phyloP scores from a whole-genome alignment of 2,888 invertebrate species.

The Megastigmus dorsalis region DNA sequence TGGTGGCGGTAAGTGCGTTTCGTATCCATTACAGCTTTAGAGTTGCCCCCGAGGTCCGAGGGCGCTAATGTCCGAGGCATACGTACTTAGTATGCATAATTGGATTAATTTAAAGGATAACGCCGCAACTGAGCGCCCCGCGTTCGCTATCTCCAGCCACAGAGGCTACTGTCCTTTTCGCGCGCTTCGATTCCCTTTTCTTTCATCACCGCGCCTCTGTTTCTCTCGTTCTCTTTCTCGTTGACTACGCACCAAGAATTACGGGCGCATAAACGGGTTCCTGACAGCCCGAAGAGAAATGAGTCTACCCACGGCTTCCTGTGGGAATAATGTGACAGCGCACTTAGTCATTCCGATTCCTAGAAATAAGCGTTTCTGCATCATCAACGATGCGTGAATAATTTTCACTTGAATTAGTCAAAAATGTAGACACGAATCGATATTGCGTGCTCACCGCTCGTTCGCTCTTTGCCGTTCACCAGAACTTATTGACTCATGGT shows the following conservation, averaged over 20 bases:
- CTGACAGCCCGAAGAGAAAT: constrained; percentile 50
- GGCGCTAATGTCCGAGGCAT: constrained; percentile 61
- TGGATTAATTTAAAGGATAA: constrained; percentile 70
- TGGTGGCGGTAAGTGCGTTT: constrained; percentile 14
- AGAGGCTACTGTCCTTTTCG: constrained; percentile 37
- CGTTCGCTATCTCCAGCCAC: constrained; percentile 14
- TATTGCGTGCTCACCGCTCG: background rate
- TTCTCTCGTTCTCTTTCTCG: background rate
- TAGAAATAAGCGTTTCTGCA: constrained; percentile 44
- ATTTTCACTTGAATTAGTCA: constrained; percentile 39
- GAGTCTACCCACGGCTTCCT: constrained; percentile 52
- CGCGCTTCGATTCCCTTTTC: constrained; percentile 13
- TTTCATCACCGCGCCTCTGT: background rate
- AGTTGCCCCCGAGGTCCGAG: constrained; percentile 56
- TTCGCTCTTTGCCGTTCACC: background rate
- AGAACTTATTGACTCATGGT: no score
- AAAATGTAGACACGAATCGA: constrained; percentile 28
- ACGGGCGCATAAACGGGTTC: constrained; percentile 49
- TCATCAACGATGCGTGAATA: constrained; percentile 44
- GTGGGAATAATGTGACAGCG: constrained; percentile 50
- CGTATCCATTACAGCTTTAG: constrained; percentile 65
- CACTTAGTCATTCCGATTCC: constrained; percentile 50
- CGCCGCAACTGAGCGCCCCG: constrained; percentile 44
- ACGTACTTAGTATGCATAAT: constrained; percentile 65
- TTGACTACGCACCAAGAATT: constrained; percentile 30